Evolutionary conservation across 1,140 invertebrate genomes (phyloP), one percentile per base, ranked within the genome.

Genomic region (Microvelia longipes): DNA sequence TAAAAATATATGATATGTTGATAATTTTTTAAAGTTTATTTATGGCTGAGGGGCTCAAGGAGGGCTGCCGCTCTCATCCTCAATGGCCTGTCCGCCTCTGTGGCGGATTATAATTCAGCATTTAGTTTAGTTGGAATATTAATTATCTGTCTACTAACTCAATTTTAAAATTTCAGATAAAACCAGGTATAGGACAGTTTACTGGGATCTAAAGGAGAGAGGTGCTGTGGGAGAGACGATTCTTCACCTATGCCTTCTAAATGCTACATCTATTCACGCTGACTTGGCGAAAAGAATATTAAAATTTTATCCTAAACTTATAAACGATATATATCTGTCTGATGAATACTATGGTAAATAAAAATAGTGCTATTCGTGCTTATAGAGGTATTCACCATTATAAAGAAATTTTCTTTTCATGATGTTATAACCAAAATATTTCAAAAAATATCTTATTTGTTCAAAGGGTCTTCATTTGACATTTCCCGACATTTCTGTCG

Each of bases 161-260:
- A n/a, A n/a, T n/a, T n/a, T n/a, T n/a, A n/a, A n/a, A n/a, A n/a
- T n/a, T n/a, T 11, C 73, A 86, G 87, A 87, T 79, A 83, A 81
- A 71, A 80, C 73, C 60, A 87, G 85, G 70, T 94, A 92, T 77
- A 85, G 93, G 70, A 87, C 92, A 72, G 87, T 94, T 19, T 97
- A 94, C 78, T 98, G 96, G 95, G 89, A 91, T 78, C 77, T 98
- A 26, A 90, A 91, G 78, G 87, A 97, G 78, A 84, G 94, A 72
- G 96, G 96, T 0, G 92, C 94, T 1, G 96, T 98, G 0, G 96
- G 96, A 0, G 96, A 98, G 82, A 94, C 92, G 0, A 90, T 94
- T 70, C 82, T 98, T 2, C 96, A 98, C 81, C 80, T 98, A 2
- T 98, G 96, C 78, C 83, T 98, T 66, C 79, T 98, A 1, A 92